Evolutionary conservation across 2,888 invertebrate genomes (phyloP), one percentile per base, ranked within the genome.

Genomic region (Cerceris rybyensis): DNA sequence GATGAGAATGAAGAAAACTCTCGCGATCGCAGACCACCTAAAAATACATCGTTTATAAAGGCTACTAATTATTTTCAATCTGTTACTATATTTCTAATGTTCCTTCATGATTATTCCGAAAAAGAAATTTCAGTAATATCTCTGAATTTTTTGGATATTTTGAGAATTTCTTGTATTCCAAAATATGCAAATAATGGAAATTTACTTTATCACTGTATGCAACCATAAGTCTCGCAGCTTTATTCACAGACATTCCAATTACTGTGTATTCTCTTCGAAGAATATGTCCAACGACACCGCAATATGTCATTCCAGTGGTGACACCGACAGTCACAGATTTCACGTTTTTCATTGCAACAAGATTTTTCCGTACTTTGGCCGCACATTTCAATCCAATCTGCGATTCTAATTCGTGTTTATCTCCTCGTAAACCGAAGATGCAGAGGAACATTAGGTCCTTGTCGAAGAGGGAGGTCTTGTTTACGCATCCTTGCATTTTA

Each of bases 381-480:
- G 95, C 95, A 87, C 96, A 96, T 54, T 94, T 93, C 16, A 96
- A 87, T 0, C 95, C 96, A 49, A 94, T 94, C 76, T 95, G 95
- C 28, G 95, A 94, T 87, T 96, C 96, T 67, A 95, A 93, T 83
- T 95, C 95, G 81, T 95, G 95, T 87, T 96, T 96, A 71, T 94
- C 94, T 0, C 96, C 96, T 61, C 96, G 93, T n/a, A 96, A 90
- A 0, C 96, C 96, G 88, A 96, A 96, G 41, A 96, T 94, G 0
- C 96, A 94, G 7, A 96, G 93, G 87, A 96, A 95, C 93, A 96
- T 95, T 85, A 96, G 93, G 83, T 96, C 96, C 92, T 96, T 96
- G 89, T 96, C 96, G 87, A 95, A 96, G 87, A 95, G 93, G 0
- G 95, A 95, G 5, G 95, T 94, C 88, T 95, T 96, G 87, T 95